Base-by-base conservation (phyloP, 2,113 vertebrate species). In the Grammomys dolichurus region DNA sequence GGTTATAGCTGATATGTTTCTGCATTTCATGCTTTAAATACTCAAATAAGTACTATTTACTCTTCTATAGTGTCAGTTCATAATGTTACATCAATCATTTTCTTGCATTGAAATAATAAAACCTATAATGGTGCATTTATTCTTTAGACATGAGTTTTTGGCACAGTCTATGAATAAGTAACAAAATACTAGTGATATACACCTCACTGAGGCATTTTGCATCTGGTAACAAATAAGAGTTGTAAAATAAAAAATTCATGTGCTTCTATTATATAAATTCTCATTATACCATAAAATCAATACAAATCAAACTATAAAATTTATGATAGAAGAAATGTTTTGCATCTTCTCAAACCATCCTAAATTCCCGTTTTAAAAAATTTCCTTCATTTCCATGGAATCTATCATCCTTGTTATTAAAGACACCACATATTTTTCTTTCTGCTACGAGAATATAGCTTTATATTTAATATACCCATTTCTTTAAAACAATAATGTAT, bases 121-220 rank as follows among this genome's bases (percentile, higher is more conserved):
- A n/a, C 1, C 19, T 75, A 0, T 24, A 48, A 85, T 7, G 0
- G 8, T 40, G 31, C 89, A 76, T 75, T 80, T 89, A 1, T 2
- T 22, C 5, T 36, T 36, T 78, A 6, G 24, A 69, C 51, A 36
- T 54, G 69, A 69, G 0, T 80, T 31, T 20, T 46, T 65, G 58
- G 77, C 19, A n/a, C 31, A 72, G 56, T 94, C 10, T 69, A 92
- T 85, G n/a, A 85, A 43, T 9, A 94, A 87, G 58, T 95, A 76
- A 31, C 36, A 56, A 60, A 75, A 73, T 13, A 69, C 12, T 13
- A 1, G 9, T 67, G 51, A 4, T 76, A 36, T 40, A 78, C 2
- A 33, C 85, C 0, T 65, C 56, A 84, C 20, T 20, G 10, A 82
- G 9, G 10, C 17, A 84, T 51, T 12, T 78, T 73, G 1, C 58